Conservation (phyloP, 1,140 invertebrate species). For the Philopotamus ludificatus region DNA sequence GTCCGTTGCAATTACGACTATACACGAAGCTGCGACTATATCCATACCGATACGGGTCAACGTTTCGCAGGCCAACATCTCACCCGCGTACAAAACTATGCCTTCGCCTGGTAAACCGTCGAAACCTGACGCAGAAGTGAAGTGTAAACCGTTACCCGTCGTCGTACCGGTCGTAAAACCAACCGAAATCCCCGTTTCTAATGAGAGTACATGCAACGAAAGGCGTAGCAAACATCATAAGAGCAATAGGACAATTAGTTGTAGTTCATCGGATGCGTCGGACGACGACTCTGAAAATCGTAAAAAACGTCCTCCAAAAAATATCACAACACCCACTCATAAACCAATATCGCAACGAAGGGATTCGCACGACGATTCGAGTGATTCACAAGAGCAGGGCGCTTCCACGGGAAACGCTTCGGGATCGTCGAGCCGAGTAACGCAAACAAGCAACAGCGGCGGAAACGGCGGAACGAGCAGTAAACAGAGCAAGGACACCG, state of each 20-base stretch:
- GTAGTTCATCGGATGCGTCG: constrained; percentile 86
- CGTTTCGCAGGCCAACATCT: constrained; percentile 44
- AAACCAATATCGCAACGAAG: constrained; percentile 62
- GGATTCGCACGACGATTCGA: constrained; percentile 77
- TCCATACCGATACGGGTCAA: constrained; percentile 58
- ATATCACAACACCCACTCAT: constrained; percentile 57
- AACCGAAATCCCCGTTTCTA: constrained; percentile 46
- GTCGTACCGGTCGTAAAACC: constrained; percentile 46
- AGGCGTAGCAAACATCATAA: constrained; percentile 72
- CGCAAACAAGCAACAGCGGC: constrained; percentile 34
- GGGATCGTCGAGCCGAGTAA: constrained; percentile 43
- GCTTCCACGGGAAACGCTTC: constrained; percentile 55
- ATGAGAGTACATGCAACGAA: constrained; percentile 54
- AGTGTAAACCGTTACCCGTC: constrained; percentile 11
- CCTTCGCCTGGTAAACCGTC: constrained; percentile 52
- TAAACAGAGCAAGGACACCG: constrained; percentile 42
- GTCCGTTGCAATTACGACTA: constrained; percentile 49
- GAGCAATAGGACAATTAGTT: constrained; percentile 74
- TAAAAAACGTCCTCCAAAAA: constrained; percentile 75
- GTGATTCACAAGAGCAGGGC: constrained; percentile 70
- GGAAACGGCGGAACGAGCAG: constrained; percentile 45
- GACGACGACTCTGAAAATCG: constrained; percentile 85
- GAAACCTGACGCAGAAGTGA: constrained; percentile 17
- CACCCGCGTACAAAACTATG: constrained; percentile 56
- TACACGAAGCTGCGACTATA: constrained; percentile 59